These are phyloP conservation scores for Epinotia ramella DNA, from an alignment of 2,888 invertebrate genomes.

Conservation along the genomic window DNA sequence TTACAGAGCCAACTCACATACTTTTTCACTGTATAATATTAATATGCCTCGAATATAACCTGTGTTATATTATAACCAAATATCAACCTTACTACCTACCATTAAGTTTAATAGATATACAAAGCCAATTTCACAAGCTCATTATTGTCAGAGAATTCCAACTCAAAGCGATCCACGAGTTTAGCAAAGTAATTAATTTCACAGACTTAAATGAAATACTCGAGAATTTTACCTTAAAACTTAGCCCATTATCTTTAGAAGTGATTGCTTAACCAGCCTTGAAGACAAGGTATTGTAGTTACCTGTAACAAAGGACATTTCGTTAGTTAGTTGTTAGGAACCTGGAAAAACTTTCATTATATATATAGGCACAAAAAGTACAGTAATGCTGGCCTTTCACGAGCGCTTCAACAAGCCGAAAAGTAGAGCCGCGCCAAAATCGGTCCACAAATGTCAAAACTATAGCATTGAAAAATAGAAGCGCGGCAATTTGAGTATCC, in stretches of 20 bases:
- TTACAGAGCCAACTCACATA: too few species aligned
- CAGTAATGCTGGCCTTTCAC: too few species aligned
- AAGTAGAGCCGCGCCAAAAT: too few species aligned
- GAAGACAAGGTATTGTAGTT: slow-evolving; percentile 20
- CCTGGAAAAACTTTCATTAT: background rate
- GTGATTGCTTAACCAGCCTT: slow-evolving; percentile 36
- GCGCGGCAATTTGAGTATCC: too few species aligned
- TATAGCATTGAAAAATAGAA: too few species aligned
- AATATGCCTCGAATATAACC: background rate
- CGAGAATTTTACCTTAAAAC: slow-evolving; percentile 38
- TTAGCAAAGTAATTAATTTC: slow-evolving; percentile 38
- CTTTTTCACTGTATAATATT: too few species aligned
- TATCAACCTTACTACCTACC: background rate
- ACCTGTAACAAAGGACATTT: slow-evolving; percentile 40
- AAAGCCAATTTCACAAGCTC: slow-evolving; percentile 31
- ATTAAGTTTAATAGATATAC: slow-evolving; percentile 8
- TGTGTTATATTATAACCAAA: background rate
- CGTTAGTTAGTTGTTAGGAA: slow-evolving; percentile 17
- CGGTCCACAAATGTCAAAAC: too few species aligned
- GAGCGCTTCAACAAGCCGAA: too few species aligned
- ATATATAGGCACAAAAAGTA: background rate
- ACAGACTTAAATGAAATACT: slow-evolving; percentile 38
- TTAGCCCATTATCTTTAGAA: slow-evolving; percentile 37
- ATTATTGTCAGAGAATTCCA: slow-evolving; percentile 35
- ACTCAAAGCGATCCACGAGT: slow-evolving; percentile 28